Evolutionary conservation across 2,113 vertebrate species (phyloP).

Genomic region (Hypocryptadius cinnamomeus): DNA sequence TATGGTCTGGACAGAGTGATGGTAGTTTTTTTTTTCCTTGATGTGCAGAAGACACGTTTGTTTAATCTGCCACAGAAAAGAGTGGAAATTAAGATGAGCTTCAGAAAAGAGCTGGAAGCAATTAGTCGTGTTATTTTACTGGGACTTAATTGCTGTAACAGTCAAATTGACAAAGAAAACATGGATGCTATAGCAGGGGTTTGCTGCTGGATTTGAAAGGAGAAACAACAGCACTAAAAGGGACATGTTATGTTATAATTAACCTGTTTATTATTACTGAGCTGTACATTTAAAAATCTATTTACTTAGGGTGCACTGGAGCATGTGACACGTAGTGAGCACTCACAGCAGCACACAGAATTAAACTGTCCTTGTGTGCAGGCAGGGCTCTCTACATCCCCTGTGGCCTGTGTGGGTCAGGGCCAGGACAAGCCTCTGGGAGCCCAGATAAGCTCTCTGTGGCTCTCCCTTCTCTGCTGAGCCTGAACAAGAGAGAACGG

Average conservation of each 20-base stretch:
- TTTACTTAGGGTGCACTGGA: background rate
- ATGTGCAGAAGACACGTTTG: conserved; percentile 11
- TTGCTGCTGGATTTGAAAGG: background rate
- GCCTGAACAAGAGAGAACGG: background rate
- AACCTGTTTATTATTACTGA: conserved; percentile 26
- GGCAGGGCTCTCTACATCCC: background rate
- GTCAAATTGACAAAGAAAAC: conserved; percentile 2
- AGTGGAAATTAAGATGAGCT: conserved; percentile 44
- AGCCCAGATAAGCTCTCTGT: background rate
- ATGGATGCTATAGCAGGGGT: background rate
- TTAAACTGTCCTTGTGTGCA: background rate
- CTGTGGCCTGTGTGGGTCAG: fast-evolving
- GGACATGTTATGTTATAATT: background rate
- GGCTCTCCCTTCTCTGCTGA: background rate
- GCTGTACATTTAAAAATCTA: background rate
- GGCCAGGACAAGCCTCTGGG: background rate
- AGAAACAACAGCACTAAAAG: background rate
- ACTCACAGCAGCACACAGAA: background rate
- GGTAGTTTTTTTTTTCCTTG: background rate
- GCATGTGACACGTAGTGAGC: background rate
- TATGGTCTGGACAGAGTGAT: background rate
- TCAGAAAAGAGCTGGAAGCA: conserved; percentile 43
- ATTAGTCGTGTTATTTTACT: conserved; percentile 39
- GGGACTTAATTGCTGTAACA: conserved; percentile 24
- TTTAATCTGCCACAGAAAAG: conserved; percentile 41